Evolutionary conservation across 2,888 invertebrate species (phyloP), one percentile per base, ranked within the genome.

Genomic region (Leptopilina drosophilae): DNA sequence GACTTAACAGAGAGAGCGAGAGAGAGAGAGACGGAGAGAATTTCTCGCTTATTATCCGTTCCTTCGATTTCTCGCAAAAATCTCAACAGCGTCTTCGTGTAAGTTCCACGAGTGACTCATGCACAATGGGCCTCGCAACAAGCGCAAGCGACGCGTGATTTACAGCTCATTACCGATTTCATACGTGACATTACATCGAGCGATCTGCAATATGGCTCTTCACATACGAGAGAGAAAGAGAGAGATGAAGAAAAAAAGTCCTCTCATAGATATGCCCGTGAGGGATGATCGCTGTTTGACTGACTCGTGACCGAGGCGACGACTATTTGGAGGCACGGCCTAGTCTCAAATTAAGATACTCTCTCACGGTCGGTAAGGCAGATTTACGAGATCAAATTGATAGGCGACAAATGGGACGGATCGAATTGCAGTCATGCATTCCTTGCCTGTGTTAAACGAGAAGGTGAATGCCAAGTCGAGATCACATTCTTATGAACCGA

Each of bases 141-240:
- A 78, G 80, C 78, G 80, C 78, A 80, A 81, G 82, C 81, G 81
- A 84, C 85, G 83, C 85, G 85, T 85, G 90, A 89, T 91, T 90
- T 91, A 89, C 89, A 89, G 89, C 90, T 91, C 90, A 91, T 91
- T 91, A 91, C 89, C 90, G 89, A 90, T 90, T 90, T 90, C 89
- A 88, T 88, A 86, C 84, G 85, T 83, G 83, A 82, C 79, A 81
- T 75, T 81, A 78, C 82, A 79, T 82, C 84, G 80, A 53, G 73
- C 53, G 73, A 73, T 73, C 73, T 73, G 73, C 26, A 53, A 56
- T 33, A 26, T 11, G 49, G 49, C 49, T 4, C 53, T 73, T 26
- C 14, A 59, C 12, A 46, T 46, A 4, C 1, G 49, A 49, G 49
- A 49, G 49, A 49, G 11, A 49, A 0, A 11, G 11, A 49, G 2